phyloP scores from a whole-genome alignment of 2,888 invertebrate genomes.

The Galerucella calmariensis region DNA sequence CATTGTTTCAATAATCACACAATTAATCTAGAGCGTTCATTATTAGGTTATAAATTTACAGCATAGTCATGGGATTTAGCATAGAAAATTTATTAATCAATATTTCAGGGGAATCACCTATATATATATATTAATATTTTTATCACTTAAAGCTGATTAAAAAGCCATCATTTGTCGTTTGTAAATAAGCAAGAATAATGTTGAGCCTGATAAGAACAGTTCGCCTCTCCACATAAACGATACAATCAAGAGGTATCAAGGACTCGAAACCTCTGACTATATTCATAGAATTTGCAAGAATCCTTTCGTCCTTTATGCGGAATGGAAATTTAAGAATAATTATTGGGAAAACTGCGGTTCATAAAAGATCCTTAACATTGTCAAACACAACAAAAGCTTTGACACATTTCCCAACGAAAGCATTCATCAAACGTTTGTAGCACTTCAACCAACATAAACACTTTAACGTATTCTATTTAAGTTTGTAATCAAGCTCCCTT shows the following conservation, averaged over 20 bases:
- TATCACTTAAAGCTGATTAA: no score
- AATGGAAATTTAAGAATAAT: no score
- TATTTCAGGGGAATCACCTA: not conserved
- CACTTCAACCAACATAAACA: not conserved
- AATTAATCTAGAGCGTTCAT: not conserved
- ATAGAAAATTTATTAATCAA: not conserved
- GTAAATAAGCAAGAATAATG: no score
- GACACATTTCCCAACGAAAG: not conserved
- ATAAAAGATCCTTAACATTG: not conserved
- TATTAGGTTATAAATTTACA: not conserved
- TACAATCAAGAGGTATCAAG: no score
- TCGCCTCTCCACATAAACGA: no score
- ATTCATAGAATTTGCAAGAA: no score
- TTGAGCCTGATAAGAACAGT: no score
- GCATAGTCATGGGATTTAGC: not conserved
- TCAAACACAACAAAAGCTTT: not conserved
- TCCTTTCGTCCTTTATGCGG: no score
- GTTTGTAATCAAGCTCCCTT: slow-evolving; percentile 13
- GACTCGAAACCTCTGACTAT: no score
- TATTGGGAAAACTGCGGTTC: not conserved
- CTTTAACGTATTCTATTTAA: slow-evolving; percentile 1
- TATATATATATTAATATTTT: not conserved
- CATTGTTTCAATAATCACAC: not conserved
- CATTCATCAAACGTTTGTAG: slow-evolving; percentile 14
- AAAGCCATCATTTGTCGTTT: no score